These are phyloP conservation scores for Megalopta genalis DNA, from an alignment of 1,140 invertebrate genomes.

Conservation along the genomic window DNA sequence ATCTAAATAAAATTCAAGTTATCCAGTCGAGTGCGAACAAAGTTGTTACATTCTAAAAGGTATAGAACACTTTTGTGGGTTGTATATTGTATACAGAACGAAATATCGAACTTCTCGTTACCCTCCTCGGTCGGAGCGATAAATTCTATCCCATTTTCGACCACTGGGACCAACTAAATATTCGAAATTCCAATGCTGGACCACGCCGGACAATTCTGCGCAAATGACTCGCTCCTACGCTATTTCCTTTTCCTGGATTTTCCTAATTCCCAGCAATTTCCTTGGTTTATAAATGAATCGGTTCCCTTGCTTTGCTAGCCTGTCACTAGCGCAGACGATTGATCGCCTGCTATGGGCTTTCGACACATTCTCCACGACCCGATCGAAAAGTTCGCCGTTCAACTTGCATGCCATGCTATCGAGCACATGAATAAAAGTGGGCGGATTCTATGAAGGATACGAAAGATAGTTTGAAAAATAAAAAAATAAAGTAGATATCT, in stretches of 20 bases:
- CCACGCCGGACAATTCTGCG: background rate
- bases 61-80: too few species aligned
- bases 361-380: slow-evolving; percentile 15
- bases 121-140: too few species aligned
- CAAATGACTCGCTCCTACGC: slow-evolving; percentile 17
- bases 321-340: slow-evolving; percentile 17
- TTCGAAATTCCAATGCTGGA: background rate
- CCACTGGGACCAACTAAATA: background rate
- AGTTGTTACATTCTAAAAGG: too few species aligned
- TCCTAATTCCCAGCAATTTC: slow-evolving; percentile 34
- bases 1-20: too few species aligned
- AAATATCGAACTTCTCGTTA: too few species aligned
- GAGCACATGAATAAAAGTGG: slow-evolving; percentile 47
- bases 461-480: slow-evolving; percentile 25
- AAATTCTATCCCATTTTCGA: background rate
- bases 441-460: slow-evolving; percentile 13
- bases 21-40: too few species aligned
- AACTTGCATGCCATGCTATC: slow-evolving; percentile 64
- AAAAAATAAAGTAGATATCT: background rate
- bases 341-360: background rate
- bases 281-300: slow-evolving; percentile 2
- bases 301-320: background rate
- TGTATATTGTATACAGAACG: too few species aligned
- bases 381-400: slow-evolving; percentile 1
- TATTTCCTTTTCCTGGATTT: slow-evolving; percentile 12